A percentile compares a stretch with the other conserved stretches of the same genome.
Evolutionary conservation across 2,797 vertebrate genomes (phyloP).

Genomic region (Oryzias dopingdopingensis): DNA sequence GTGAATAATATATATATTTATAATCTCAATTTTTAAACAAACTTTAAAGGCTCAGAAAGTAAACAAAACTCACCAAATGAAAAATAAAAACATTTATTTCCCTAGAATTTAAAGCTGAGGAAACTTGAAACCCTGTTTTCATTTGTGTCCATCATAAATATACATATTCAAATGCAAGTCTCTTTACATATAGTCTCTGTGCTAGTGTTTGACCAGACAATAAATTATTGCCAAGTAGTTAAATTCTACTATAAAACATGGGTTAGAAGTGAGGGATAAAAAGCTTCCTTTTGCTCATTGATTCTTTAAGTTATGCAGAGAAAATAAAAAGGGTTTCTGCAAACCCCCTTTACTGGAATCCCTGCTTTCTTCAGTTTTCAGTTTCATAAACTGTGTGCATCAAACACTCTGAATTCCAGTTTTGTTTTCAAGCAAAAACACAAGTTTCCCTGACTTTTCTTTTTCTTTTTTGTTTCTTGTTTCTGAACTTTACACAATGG

Average conservation of each 20-base stretch:
- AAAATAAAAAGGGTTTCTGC: slow-evolving; percentile 51
- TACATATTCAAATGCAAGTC: slow-evolving; percentile 79
- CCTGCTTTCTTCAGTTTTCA: slow-evolving; percentile 60
- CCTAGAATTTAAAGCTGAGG: slow-evolving; percentile 98
- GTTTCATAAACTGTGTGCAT: slow-evolving; percentile 65
- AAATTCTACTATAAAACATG: slow-evolving; percentile 91
- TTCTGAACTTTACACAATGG: slow-evolving; percentile 65
- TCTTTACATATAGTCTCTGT: slow-evolving; percentile 93
- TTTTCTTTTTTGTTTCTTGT: slow-evolving; percentile 31
- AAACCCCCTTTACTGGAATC: slow-evolving; percentile 65
- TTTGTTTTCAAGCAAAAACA: slow-evolving; percentile 72
- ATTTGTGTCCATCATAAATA: slow-evolving; percentile 83
- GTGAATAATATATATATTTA: slow-evolving; percentile 90
- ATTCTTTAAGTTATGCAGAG: slow-evolving; percentile 74
- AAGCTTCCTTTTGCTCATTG: slow-evolving; percentile 74
- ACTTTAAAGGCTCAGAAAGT: slow-evolving; percentile 97
- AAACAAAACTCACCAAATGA: slow-evolving; percentile 85
- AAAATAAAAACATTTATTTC: slow-evolving; percentile 90
- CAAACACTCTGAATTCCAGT: slow-evolving; percentile 70
- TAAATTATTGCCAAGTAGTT: slow-evolving; percentile 86
- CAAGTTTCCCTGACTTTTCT: slow-evolving; percentile 82
- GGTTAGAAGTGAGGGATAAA: slow-evolving; percentile 77
- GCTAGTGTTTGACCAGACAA: slow-evolving; percentile 95
- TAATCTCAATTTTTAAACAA: slow-evolving; percentile 91
- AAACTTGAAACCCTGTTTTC: slow-evolving; percentile 95